Evolutionary conservation across 2,888 invertebrate species (phyloP).

Genomic region (Ypsolopha scabrella): DNA sequence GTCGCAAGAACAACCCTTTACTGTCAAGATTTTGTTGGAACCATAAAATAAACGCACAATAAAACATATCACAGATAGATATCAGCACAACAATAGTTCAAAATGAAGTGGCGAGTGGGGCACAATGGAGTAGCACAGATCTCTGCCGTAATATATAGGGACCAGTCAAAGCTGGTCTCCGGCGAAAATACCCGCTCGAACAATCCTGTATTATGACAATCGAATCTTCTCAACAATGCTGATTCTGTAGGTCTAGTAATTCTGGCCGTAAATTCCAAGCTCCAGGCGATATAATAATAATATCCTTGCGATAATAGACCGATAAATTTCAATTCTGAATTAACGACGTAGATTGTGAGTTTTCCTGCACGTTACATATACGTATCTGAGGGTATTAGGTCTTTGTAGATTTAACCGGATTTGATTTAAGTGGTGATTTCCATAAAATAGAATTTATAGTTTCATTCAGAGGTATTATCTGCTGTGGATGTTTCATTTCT

Average conservation of each 20-base stretch:
- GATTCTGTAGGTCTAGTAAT: background rate
- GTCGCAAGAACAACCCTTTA: too few relatives aligned
- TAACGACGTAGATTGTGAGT: conserved; percentile 19
- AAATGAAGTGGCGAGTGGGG: conserved; percentile 30
- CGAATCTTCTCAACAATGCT: background rate
- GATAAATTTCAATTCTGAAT: conserved; percentile 41
- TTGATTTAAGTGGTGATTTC: too few relatives aligned
- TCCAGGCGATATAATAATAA: background rate
- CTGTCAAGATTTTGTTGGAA: too few relatives aligned
- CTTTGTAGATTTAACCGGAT: too few relatives aligned
- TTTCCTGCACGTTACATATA: background rate
- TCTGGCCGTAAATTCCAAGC: background rate
- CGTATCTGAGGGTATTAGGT: too few relatives aligned
- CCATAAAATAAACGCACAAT: background rate
- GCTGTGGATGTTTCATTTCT: too few relatives aligned
- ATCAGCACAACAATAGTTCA: conserved; percentile 30
- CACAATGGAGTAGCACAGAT: conserved; percentile 21
- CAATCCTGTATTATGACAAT: background rate
- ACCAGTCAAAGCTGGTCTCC: background rate
- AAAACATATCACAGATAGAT: conserved; percentile 8
- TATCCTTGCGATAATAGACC: conserved; percentile 29
- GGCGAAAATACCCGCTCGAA: too few relatives aligned
- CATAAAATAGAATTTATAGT: too few relatives aligned
- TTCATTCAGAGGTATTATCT: too few relatives aligned
- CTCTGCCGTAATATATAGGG: background rate